These are phyloP conservation scores for Globia sparganii DNA, from an alignment of 2,888 invertebrate species.

Conservation along the genomic window DNA sequence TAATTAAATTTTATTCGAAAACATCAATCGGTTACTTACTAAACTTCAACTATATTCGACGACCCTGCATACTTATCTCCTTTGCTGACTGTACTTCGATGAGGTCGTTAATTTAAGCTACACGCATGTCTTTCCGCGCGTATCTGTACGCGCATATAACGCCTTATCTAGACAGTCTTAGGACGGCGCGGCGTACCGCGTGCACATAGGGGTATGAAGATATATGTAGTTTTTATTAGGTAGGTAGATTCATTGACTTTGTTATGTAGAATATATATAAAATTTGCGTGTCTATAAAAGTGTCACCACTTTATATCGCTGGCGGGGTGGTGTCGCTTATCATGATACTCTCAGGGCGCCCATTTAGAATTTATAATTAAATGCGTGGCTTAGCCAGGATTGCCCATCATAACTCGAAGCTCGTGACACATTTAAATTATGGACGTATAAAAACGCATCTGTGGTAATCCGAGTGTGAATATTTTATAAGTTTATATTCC, in stretches of 20 bases:
- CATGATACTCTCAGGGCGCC: slow-evolving; percentile 53
- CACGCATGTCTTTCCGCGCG: neutral
- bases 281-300: slow-evolving; percentile 60
- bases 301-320: slow-evolving; percentile 50
- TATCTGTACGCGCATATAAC: neutral
- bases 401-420: slow-evolving; percentile 43
- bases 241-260: neutral
- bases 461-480: slow-evolving; percentile 37
- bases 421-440: slow-evolving; percentile 47
- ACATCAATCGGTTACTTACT: too few species aligned
- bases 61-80: too few species aligned
- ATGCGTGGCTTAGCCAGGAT: slow-evolving; percentile 49
- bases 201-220: neutral
- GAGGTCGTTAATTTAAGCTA: neutral
- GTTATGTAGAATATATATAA: slow-evolving; percentile 34
- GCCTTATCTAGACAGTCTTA: neutral
- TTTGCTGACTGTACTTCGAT: too few species aligned
- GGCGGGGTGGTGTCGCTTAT: slow-evolving; percentile 48
- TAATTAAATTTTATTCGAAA: too few species aligned
- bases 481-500: slow-evolving; percentile 1
- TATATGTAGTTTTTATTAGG: slow-evolving; percentile 28
- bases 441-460: slow-evolving; percentile 48
- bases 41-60: too few species aligned
- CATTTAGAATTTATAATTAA: slow-evolving; percentile 65
- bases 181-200: neutral